Base-by-base conservation (phyloP, 2,113 vertebrate genomes). In the Varanus komodoensis region DNA sequence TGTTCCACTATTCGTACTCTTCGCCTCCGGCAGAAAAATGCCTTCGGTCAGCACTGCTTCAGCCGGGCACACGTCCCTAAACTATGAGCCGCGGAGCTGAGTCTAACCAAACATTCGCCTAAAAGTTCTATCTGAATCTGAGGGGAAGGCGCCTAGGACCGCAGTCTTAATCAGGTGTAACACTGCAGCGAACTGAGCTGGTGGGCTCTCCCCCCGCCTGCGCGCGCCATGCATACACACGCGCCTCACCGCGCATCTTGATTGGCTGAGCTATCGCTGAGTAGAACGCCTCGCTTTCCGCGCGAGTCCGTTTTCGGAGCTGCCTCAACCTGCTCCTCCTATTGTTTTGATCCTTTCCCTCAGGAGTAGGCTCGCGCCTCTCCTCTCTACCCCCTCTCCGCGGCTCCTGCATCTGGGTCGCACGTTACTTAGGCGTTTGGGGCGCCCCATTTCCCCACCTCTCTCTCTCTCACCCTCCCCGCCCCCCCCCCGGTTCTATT, bases 261-360 rank as follows among this genome's bases (percentile, higher is more conserved):
- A 84, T 89, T 84, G 88, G 88, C 81, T n/a, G 38, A 19, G 21
- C 21, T 73, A 44, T 48, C 82, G 73, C 88, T 5, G 88, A 84
- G 81, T n/a, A 6, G 71, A 67, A 84, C 73, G 88, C 88, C 57
- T 32, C 27, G 80, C 52, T 89, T 77, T 21, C 81, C 69, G 87
- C 89, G 68, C 48, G 52, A 79, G 89, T 23, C 82, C 89, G 19
- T 69, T 34, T 95, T 87, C 90, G 81, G 89, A 88, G 84, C 68
- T 88, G 93, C 77, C 91, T 93, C 91, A 87, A 88, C 92, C 92
- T 89, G 94, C 88, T 93, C 84, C 89, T 88, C 89, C 84, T 23
- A 93, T 95, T 95, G 94, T 95, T 89, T 92, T 88, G 91, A 87
- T 95, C 69, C 81, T 54, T 82, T 75, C 87, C 84, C 86, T 86